Evolutionary conservation across 1,140 invertebrate species (phyloP), one percentile per base, ranked within the genome.

Genomic region (Brachionus asplanchnoidis): DNA sequence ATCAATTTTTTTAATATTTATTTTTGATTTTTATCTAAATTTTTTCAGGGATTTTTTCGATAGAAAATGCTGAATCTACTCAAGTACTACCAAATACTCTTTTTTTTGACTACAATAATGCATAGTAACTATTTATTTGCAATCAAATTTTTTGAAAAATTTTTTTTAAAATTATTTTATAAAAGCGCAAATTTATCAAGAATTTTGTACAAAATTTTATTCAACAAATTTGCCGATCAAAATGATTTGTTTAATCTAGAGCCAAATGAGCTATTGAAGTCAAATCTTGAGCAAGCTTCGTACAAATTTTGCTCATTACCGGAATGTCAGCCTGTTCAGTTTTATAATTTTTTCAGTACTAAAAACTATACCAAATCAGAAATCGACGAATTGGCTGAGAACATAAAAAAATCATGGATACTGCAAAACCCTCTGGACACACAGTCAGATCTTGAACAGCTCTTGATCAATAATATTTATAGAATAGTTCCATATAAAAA

Each of bases 221-320:
- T 77, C 17, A 50, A 77, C 14, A 77, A 77, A 3, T 77, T 50
- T 36, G 73, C 73, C 26, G 73, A 77, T 28, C 73, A 77, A 50
- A 77, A 77, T 50, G 20, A 77, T 77, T 50, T 77, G 32, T 77
- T 77, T 50, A 53, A 77, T 26, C 8, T 11, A 26, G 23, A 46
- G 46, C 73, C 73, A 26, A 23, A 77, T 12, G 20, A 20, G 7
- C 11, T 26, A 77, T 17, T 77, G 4, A 46, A 50, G 32, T 50
- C 42, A 50, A 77, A 32, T 14, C 26, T 77, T 26, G 42, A 50
- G 12, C 20, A 26, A 77, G 50, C 46, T 46, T 23, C 20, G 3
- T 50, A 3, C 23, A 8, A 26, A 23, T 5, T 14, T 11, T 77
- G 73, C n/a, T 11, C 12, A 44, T 26, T 46, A 26, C 40, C 40